Evolutionary conservation across 2,797 vertebrate genomes (phyloP).

Genomic region (Luscinia luscinia): DNA sequence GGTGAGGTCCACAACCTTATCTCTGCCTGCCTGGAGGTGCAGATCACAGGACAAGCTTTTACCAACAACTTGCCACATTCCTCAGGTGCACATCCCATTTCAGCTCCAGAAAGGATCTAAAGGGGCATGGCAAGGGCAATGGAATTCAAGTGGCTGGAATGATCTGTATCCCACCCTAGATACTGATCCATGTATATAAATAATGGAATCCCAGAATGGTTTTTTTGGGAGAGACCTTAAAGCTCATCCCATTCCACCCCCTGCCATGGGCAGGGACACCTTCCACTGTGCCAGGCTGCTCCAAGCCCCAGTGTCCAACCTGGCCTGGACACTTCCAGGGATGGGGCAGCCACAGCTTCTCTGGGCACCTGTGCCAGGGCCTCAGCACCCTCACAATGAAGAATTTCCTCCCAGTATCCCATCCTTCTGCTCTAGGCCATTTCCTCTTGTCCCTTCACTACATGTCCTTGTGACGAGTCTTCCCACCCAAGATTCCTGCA

Average conservation of each 20-base stretch:
- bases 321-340: too few species aligned
- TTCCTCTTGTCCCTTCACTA: neutral
- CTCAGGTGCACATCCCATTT: neutral
- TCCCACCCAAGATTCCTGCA: neutral
- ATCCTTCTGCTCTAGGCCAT: neutral
- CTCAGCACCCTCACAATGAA: neutral
- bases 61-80: fast-evolving
- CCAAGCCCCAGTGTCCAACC: too few species aligned
- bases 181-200: neutral
- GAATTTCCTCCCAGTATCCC: neutral
- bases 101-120: neutral
- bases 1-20: neutral
- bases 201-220: neutral
- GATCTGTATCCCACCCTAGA: neutral
- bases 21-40: neutral
- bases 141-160: neutral
- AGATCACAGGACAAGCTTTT: neutral
- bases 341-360: too few species aligned
- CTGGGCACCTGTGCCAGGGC: neutral
- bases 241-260: too few species aligned
- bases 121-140: neutral
- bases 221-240: neutral
- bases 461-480: neutral
- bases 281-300: too few species aligned
- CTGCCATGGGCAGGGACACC: too few species aligned